Evolutionary conservation across 2,113 vertebrate species (phyloP), one percentile per base, ranked within the genome.

Genomic region (Oryzias javanicus): DNA sequence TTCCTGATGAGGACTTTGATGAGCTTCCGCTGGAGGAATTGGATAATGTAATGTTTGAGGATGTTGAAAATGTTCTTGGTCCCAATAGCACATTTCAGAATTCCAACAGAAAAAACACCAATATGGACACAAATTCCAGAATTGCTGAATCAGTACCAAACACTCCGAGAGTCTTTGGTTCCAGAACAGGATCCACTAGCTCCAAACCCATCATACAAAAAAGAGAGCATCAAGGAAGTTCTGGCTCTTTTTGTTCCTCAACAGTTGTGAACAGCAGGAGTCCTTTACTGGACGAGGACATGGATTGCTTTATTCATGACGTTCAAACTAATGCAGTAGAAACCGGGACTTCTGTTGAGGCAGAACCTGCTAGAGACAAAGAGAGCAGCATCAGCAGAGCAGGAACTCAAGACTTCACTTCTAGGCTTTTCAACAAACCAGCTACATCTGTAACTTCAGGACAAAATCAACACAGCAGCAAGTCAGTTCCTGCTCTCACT

Each of bases 21-120:
- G 88, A 93, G 54, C 87, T 95, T 82, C 90, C 91, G 5, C 63
- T 95, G 75, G 94, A 95, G 7, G 94, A 92, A 70, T 42, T 91
- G 59, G 90, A 95, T 35, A 70, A 74, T 40, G 88, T 91, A 17
- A 71, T 93, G 79, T 86, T 90, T 60, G 90, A 91, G 80, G 87
- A 90, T 68, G 83, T 70, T 29, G 72, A 51, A 76, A 85, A 64
- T 27, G 35, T 49, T 5, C 4, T 57, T n/a, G 56, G 42, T 47
- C 65, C 49, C 20, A 70, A 71, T 52, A 64, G 7, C 17, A 27
- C 29, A 5, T 6, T 47, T 48, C 49, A 67, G 56, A 56, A 55
- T 22, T 40, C 49, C 54, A 70, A 41, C 54, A 68, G n/a, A 57
- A 20, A 16, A 35, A 42, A 13, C 53, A 35, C 22, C 7, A 16